phyloP scores from a whole-genome alignment of 2,113 vertebrate species.

The Rhea pennata region DNA sequence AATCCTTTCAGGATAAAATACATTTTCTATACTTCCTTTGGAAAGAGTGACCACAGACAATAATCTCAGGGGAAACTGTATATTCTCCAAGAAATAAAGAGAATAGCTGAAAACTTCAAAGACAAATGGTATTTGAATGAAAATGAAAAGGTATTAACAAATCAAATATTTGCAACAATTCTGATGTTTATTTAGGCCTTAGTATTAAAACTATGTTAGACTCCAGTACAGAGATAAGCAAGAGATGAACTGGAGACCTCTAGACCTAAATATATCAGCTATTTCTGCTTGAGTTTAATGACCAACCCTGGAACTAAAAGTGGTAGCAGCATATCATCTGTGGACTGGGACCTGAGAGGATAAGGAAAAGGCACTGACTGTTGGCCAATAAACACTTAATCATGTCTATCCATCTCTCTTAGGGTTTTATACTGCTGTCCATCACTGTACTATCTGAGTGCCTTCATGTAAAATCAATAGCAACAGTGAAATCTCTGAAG shows the following conservation, averaged over 20 bases:
- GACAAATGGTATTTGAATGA: neutral
- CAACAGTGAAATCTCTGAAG: constrained; percentile 5
- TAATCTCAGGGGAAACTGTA: neutral
- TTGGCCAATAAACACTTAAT: constrained; percentile 59
- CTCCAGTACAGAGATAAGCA: neutral
- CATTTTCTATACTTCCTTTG: constrained; percentile 27
- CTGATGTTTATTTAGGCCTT: constrained; percentile 1
- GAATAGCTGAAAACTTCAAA: neutral
- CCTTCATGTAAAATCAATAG: constrained; percentile 43
- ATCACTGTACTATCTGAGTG: constrained; percentile 2
- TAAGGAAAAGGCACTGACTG: constrained; percentile 48
- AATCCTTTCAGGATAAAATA: constrained; percentile 33
- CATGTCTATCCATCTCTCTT: constrained; percentile 48
- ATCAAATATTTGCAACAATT: constrained; percentile 1
- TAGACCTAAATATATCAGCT: constrained; percentile 46
- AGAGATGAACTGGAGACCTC: constrained; percentile 47
- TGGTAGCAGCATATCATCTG: constrained; percentile 27
- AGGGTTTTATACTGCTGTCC: constrained; percentile 28
- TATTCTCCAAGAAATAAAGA: constrained; percentile 20
- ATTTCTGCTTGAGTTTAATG: constrained; percentile 46
- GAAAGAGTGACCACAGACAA: constrained; percentile 7
- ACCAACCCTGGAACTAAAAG: constrained; percentile 52
- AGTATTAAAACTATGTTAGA: neutral
- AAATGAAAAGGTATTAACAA: neutral
- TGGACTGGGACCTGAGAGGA: constrained; percentile 42